phyloP scores from a whole-genome alignment of 1,140 invertebrate genomes.

The Probaryconus sp. region DNA sequence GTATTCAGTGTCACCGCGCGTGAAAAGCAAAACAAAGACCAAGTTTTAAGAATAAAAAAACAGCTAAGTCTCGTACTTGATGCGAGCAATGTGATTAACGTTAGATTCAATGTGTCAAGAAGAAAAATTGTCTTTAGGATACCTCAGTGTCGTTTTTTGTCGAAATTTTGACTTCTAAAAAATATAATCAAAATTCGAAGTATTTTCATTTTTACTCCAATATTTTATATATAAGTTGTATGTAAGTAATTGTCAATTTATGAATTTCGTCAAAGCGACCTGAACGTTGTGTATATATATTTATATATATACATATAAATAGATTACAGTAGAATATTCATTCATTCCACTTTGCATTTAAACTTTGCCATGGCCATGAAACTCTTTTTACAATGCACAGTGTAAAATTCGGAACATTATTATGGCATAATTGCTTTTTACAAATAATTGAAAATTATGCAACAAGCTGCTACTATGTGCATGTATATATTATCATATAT shows the following conservation, averaged over 20 bases:
- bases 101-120: constrained; percentile 40
- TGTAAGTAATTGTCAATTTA: background rate
- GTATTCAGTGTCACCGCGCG: constrained; percentile 80
- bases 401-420: constrained; percentile 11
- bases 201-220: constrained; percentile 2
- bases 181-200: background rate
- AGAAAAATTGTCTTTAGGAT: constrained; percentile 29
- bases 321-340: constrained; percentile 10
- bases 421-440: constrained; percentile 31
- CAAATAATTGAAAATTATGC: constrained; percentile 34
- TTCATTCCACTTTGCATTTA: constrained; percentile 52
- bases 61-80: constrained; percentile 2
- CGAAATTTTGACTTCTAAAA: constrained; percentile 17
- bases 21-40: constrained; percentile 67
- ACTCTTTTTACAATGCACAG: background rate
- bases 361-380: constrained; percentile 10
- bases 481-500: no score
- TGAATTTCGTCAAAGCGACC: constrained; percentile 8
- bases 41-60: constrained; percentile 61
- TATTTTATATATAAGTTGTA: constrained; percentile 16
- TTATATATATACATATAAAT: constrained; percentile 33
- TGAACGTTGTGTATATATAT: constrained; percentile 16
- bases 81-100: constrained; percentile 32
- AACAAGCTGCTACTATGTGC: no score
- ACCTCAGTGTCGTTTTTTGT: constrained; percentile 14